A percentile compares a stretch with the other conserved stretches of the same genome.
Evolutionary conservation across 1,140 invertebrate species (phyloP).

Genomic region (Drosophila trapezifrons): DNA sequence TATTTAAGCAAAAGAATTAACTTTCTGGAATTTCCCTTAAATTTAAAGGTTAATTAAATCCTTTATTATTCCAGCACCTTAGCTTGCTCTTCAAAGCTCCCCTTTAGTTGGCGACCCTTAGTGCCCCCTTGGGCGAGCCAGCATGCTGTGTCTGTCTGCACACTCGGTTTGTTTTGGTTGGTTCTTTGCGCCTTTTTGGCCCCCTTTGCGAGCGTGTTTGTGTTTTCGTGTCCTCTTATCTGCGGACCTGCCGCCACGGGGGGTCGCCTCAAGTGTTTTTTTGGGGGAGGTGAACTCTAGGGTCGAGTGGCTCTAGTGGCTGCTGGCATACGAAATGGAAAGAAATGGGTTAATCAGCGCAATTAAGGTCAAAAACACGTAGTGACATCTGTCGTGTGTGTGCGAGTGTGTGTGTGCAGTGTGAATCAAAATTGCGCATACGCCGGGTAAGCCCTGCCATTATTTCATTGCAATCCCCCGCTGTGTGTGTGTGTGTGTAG

Average conservation of each 20-base stretch:
- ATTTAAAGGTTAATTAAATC: not conserved
- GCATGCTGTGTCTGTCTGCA: conserved; percentile 27
- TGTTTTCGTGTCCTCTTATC: conserved; percentile 34
- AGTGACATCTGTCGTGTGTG: conserved; percentile 32
- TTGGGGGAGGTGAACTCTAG: conserved; percentile 25
- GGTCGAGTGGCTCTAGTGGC: conserved; percentile 53
- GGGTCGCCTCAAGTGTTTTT: conserved; percentile 4
- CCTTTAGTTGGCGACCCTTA: not conserved
- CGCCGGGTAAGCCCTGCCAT: conserved; percentile 71
- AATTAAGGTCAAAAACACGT: conserved; percentile 80
- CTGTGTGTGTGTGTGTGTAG: conserved; percentile 24
- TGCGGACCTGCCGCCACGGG: conserved; percentile 21
- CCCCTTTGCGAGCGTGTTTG: conserved; percentile 4
- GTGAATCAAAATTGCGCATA: conserved; percentile 74
- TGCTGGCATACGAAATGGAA: conserved; percentile 48
- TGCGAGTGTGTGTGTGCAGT: conserved; percentile 31
- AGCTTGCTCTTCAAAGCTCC: not conserved
- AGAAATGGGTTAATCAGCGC: conserved; percentile 76
- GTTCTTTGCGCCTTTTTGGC: conserved; percentile 27
- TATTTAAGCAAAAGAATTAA: no score
- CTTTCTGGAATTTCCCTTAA: no score
- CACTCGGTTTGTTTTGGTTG: conserved; percentile 41
- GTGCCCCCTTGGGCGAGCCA: conserved; percentile 5
- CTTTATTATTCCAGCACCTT: not conserved
- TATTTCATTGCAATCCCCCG: conserved; percentile 66